Base-by-base conservation (phyloP, 2,113 vertebrate species). In the human region DNA sequence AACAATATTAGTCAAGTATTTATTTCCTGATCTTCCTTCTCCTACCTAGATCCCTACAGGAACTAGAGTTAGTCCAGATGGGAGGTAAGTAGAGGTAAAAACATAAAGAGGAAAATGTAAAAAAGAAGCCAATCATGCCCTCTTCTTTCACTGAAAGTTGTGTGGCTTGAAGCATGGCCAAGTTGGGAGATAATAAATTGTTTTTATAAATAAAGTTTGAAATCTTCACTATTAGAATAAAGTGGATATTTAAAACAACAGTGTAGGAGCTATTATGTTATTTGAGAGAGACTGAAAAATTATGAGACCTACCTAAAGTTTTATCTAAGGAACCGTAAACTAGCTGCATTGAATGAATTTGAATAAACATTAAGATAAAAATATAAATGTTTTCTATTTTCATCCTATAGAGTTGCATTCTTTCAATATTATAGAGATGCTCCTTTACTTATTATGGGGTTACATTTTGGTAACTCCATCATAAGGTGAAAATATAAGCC, bases 371-470 rank as follows among this genome's bases (percentile, higher is more conserved):
- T 88, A 4, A 6, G 12, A 0, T 17, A 27, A 43, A 25, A 87
- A 78, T 38, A 87, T 0, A 32, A 52, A 20, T 79, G n/a, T n/a
- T 83, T 93, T 43, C 90, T 93, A 45, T 89, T 64, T 84, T 5
- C 0, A 93, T 10, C 4, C 4, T 43, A 48, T 59, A 72, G 23
- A 76, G 18, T 20, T 48, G 3, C 1, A 40, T 1, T 45, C 8
- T 73, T 55, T 52, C 6, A 70, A 43, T 72, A 32, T n/a, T 89
- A 78, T 23, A 78, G 14, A 32, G 3, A 16, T 45, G 8, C 14
- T 32, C 25, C 8, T 78, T 16, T 32, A 75, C 72, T 75, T 43
- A 25, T 75, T 23, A 27, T 16, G 40, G 40, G 72, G 12, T 43
- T 75, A 75, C 40, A 14, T 75, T 22, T 40, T 75, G 40, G 12